These are phyloP conservation scores for Panulirus ornatus DNA, from an alignment of 1,140 invertebrate genomes.

Conservation along the genomic window DNA sequence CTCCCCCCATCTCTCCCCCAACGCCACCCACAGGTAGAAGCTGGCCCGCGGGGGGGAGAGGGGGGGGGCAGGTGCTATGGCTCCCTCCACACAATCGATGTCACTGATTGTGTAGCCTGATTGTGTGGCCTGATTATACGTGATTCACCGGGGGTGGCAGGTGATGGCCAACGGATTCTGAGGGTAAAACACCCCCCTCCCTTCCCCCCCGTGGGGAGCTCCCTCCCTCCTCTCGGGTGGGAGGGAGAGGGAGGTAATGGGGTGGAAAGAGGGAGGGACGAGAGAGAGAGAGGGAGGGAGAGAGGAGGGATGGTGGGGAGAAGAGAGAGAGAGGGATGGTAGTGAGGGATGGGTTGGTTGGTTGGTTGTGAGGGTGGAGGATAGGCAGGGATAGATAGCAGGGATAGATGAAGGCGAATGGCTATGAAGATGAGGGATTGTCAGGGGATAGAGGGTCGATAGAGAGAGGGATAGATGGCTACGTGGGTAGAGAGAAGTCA, in stretches of 20 bases:
- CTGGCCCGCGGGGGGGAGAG: too few species aligned
- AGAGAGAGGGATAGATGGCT: background rate
- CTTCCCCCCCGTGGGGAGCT: background rate
- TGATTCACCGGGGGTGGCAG: constrained; percentile 30
- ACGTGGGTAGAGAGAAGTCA: background rate
- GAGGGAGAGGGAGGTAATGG: background rate
- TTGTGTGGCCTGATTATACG: constrained; percentile 33
- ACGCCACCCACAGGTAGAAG: background rate
- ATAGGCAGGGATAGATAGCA: background rate
- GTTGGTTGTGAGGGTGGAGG: background rate
- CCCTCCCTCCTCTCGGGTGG: background rate
- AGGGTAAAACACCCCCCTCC: background rate
- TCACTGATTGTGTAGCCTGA: constrained; percentile 46
- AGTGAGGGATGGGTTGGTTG: background rate
- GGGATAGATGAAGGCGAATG: background rate
- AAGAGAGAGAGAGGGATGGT: background rate
- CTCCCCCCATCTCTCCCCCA: background rate
- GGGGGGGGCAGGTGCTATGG: background rate
- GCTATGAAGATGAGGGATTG: background rate
- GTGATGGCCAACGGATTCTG: constrained; percentile 45
- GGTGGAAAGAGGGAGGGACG: background rate
- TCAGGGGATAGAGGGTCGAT: background rate
- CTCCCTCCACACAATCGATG: constrained; percentile 24
- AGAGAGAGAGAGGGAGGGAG: background rate
- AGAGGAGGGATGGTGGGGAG: background rate